A percentile compares a stretch with the other conserved stretches of the same genome.
Conservation (phyloP, 2,888 invertebrate genomes). For the Harpalus rubripes region DNA sequence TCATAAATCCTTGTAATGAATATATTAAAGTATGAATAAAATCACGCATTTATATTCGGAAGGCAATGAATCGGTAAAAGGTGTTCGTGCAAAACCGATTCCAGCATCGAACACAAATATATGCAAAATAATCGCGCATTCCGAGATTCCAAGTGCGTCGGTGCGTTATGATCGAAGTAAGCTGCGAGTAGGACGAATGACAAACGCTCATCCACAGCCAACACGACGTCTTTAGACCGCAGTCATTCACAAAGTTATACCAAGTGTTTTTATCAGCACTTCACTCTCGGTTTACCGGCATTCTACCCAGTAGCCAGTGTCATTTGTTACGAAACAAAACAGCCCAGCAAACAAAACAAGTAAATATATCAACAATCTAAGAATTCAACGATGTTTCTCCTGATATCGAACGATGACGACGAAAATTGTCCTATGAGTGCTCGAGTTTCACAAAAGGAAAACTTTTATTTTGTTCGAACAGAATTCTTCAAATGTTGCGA, state of each 20-base stretch:
- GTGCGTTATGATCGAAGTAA: constrained; percentile 56
- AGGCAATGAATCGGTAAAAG: constrained; percentile 32
- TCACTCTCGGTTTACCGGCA: constrained; percentile 47
- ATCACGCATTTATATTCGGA: constrained; percentile 18
- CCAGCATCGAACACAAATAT: constrained; percentile 29
- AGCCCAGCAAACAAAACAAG: constrained; percentile 28
- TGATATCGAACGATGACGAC: constrained; percentile 42
- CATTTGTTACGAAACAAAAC: constrained; percentile 55
- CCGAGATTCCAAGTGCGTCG: constrained; percentile 26
- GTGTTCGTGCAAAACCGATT: constrained; percentile 34
- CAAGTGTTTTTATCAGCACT: constrained; percentile 47
- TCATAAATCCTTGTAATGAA: constrained; percentile 21
- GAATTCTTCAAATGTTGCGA: constrained; percentile 37
- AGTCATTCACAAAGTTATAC: constrained; percentile 28
- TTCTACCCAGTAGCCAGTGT: constrained; percentile 1
- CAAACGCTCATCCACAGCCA: constrained; percentile 51
- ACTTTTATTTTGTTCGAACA: constrained; percentile 29
- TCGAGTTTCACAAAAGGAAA: constrained; percentile 3
- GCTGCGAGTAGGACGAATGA: constrained; percentile 20
- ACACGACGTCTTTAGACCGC: constrained; percentile 42
- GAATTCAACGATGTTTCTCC: constrained; percentile 40
- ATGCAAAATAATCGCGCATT: constrained; percentile 35
- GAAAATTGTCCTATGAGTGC: constrained; percentile 44
- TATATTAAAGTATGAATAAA: constrained; percentile 25
- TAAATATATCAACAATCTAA: constrained; percentile 58